Percentiles rank a stretch among this genome's conserved stretches.
Evolutionary conservation across 2,113 vertebrate genomes (phyloP).

Genomic region (Geothlypis trichas): DNA sequence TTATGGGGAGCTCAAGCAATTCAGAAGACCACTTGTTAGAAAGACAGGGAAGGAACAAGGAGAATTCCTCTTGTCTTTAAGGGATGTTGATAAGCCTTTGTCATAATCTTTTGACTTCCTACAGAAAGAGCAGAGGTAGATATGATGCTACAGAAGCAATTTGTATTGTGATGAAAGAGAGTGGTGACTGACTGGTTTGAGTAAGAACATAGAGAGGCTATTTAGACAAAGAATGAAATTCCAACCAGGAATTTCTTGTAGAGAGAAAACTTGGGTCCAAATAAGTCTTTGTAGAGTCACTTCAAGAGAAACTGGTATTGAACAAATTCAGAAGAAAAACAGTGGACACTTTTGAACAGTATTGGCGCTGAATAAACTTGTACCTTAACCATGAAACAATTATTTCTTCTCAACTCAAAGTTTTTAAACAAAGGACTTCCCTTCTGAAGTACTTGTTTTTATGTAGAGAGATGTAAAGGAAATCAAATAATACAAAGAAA

Average conservation of each 20-base stretch:
- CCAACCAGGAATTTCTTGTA: background rate
- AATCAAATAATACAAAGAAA: background rate
- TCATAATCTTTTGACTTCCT: background rate
- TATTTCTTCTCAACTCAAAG: background rate
- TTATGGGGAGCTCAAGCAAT: background rate
- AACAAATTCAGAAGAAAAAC: background rate
- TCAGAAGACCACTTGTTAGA: background rate
- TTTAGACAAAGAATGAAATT: background rate
- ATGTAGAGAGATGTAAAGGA: background rate
- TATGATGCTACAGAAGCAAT: background rate
- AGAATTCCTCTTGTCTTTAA: background rate
- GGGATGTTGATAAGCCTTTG: background rate
- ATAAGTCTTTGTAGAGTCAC: background rate
- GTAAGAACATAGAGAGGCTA: background rate
- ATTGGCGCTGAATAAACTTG: background rate
- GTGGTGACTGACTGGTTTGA: background rate
- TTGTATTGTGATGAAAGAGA: background rate
- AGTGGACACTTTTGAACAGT: background rate
- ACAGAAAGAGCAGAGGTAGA: background rate
- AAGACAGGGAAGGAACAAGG: background rate
- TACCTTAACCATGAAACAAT: background rate
- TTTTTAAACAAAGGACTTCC: background rate
- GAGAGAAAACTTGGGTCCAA: background rate
- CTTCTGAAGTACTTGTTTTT: background rate
- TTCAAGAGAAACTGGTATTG: background rate